Evolutionary conservation across 2,797 vertebrate genomes (phyloP).

Genomic region (Phyllotis vaccarum): DNA sequence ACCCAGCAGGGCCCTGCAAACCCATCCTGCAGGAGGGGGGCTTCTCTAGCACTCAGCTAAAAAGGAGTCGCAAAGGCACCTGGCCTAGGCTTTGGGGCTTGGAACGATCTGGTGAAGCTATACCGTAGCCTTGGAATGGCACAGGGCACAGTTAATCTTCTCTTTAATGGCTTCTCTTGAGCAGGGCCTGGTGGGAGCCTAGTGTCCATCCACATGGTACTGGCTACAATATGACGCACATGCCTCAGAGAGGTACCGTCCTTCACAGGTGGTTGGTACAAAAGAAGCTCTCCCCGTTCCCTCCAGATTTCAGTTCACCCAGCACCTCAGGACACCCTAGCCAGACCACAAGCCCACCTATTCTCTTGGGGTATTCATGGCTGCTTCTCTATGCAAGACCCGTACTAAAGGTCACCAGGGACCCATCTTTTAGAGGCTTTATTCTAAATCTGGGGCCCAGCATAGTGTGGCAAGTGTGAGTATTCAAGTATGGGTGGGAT

Average conservation of each 20-base stretch:
- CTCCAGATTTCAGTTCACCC: background rate
- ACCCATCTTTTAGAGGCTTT: background rate
- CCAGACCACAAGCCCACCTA: accelerated
- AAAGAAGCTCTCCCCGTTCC: background rate
- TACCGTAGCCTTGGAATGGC: background rate
- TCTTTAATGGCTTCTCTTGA: background rate
- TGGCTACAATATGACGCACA: background rate
- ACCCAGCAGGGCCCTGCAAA: accelerated
- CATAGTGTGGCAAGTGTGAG: accelerated
- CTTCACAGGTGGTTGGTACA: background rate
- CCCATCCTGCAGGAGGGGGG: background rate
- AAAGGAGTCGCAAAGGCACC: background rate
- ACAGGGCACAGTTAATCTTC: background rate
- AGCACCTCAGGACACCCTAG: background rate
- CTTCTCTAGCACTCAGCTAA: accelerated
- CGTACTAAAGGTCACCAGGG: background rate
- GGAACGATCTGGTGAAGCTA: background rate
- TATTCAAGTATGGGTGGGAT: background rate
- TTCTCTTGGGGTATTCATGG: accelerated
- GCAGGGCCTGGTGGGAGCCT: background rate
- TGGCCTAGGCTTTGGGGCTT: background rate
- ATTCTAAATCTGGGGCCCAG: background rate
- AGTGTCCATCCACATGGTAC: background rate
- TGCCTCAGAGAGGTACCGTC: background rate
- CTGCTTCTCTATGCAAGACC: background rate